Percentiles rank a stretch among this genome's conserved stretches.
These are phyloP conservation scores for Rana temporaria DNA, from an alignment of 2,113 vertebrate species.

Conservation along the genomic window DNA sequence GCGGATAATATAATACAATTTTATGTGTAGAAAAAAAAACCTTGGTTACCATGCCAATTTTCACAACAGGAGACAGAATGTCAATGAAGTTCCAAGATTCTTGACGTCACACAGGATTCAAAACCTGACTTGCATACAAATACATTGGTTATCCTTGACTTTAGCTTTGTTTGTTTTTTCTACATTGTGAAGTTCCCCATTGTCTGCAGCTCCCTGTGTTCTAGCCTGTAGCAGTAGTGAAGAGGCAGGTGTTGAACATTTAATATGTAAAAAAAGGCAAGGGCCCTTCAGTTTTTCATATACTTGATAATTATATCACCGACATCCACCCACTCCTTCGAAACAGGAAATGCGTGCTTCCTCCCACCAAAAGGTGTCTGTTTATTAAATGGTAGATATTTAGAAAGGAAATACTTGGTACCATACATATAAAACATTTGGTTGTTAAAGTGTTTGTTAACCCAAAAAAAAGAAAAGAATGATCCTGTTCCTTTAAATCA, in stretches of 20 bases:
- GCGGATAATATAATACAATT: neutral
- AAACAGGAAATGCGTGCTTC: neutral
- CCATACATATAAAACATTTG: too few species aligned
- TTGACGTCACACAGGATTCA: slow-evolving; percentile 25
- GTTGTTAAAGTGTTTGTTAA: too few species aligned
- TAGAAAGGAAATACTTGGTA: too few species aligned
- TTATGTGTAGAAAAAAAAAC: neutral
- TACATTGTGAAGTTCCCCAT: neutral
- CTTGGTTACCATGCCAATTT: slow-evolving; percentile 16
- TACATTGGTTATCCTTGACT: neutral
- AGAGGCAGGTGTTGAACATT: neutral
- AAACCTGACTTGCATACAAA: slow-evolving; percentile 37
- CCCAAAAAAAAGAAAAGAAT: too few species aligned
- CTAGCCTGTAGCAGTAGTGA: neutral
- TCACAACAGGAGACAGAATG: slow-evolving; percentile 20
- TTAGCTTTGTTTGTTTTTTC: neutral
- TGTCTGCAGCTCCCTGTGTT: neutral
- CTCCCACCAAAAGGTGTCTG: too few species aligned
- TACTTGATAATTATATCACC: neutral
- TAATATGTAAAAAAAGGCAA: neutral
- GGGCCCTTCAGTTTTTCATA: neutral
- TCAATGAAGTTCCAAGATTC: neutral
- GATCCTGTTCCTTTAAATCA: too few species aligned
- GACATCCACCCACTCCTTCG: slow-evolving; percentile 7
- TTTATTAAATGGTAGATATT: too few species aligned